Base-by-base conservation (phyloP, 1,140 invertebrate genomes). In the Nymphalis io region DNA sequence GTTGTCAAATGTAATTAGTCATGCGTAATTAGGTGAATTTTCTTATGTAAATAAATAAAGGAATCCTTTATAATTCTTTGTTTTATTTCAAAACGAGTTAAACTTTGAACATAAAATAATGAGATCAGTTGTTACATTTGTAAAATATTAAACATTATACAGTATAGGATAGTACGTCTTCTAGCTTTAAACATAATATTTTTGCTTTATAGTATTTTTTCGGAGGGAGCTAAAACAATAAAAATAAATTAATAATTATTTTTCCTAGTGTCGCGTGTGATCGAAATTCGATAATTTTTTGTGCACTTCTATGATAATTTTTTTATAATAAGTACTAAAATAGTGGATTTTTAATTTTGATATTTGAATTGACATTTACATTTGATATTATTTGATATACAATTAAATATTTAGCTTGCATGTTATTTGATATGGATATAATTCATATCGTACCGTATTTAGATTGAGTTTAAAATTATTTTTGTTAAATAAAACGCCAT, bases 41-140 rank as follows among this genome's bases (percentile, higher is more conserved):
- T 89, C 83, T 84, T 85, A 88, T 88, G 87, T 88, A 89, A 89
- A 89, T 89, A 86, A 88, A 86, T 88, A 89, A 89, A 89, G 81
- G 80, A 82, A 83, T 84, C 78, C 80, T 85, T 87, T 88, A 87
- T 83, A 83, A 60, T 73, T 60, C 55, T 58, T 67, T 74, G 68
- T 87, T 87, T 87, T 83, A 81, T 86, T 82, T 67, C 23, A 51
- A 20, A 20, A 51, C 15, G 12, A n/a, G 0, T 10, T 42, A 15
- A 15, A 42, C 27, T 33, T 42, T 42, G 4, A n/a, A 60, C 68
- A 40, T 16, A 65, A 59, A 39, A 20, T 42, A 64, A 42, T 66
- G 65, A 71, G 67, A 73, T 77, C 65, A 62, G 38, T 63, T 42
- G 16, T 63, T 51, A 51, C 12, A 59, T 18, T 40, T 13, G 5